Evolutionary conservation across 2,888 invertebrate genomes (phyloP).

Genomic region (Eristalis pertinax): DNA sequence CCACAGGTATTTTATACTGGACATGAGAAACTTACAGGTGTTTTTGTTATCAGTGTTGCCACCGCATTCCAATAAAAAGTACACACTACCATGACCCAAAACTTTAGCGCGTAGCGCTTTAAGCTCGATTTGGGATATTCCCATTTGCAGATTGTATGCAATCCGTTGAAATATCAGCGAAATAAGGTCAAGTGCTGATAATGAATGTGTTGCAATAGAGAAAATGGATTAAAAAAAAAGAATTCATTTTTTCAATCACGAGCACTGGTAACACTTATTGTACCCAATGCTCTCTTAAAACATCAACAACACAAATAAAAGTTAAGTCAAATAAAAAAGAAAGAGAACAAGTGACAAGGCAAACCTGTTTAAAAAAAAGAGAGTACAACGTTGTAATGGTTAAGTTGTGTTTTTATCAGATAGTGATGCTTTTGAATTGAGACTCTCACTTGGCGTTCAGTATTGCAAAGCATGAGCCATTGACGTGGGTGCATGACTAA

Average conservation of each 20-base stretch:
- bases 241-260: background rate
- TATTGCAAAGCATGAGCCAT: constrained; percentile 4
- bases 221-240: background rate
- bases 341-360: constrained; percentile 45
- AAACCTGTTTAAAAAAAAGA: constrained; percentile 55
- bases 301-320: background rate
- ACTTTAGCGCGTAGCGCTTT: background rate
- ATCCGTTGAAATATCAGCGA: background rate
- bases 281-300: background rate
- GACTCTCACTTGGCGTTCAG: constrained; percentile 24
- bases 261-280: background rate
- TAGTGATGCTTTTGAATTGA: constrained; percentile 20
- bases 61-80: background rate
- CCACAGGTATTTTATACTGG: constrained; percentile 57
- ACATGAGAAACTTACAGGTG: constrained; percentile 60
- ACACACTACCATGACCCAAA: background rate
- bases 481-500: constrained; percentile 47
- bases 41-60: constrained; percentile 57
- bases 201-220: background rate
- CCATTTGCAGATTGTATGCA: background rate
- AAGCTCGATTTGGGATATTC: background rate
- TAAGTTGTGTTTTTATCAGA: constrained; percentile 54
- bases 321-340: background rate
- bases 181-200: background rate
- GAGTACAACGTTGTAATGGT: constrained; percentile 29